Percentiles rank a stretch among this genome's conserved stretches.
phyloP scores from a whole-genome alignment of 2,113 vertebrate genomes.

The Sardina pilchardus region DNA sequence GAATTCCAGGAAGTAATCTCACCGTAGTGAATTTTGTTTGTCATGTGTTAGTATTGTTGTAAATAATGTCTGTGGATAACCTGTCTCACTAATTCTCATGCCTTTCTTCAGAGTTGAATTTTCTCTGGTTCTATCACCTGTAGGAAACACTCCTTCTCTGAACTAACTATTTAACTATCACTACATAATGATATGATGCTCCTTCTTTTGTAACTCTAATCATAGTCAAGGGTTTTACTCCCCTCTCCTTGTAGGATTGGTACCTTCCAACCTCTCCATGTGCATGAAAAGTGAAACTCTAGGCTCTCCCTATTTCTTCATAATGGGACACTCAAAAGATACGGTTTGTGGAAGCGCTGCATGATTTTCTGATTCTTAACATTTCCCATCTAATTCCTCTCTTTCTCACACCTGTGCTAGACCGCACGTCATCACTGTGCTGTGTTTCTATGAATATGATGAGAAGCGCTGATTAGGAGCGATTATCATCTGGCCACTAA shows the following conservation, averaged over 20 bases:
- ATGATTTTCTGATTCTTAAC: slow-evolving; percentile 70
- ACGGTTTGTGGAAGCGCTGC: slow-evolving; percentile 98
- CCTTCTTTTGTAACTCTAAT: slow-evolving; percentile 88
- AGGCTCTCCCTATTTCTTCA: slow-evolving; percentile 99
- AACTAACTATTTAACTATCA: not conserved
- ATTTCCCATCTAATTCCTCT: slow-evolving; percentile 22
- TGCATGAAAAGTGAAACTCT: slow-evolving; percentile 99
- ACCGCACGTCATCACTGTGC: not conserved
- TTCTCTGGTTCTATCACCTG: not conserved
- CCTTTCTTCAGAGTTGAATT: not conserved
- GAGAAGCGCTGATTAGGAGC: not conserved
- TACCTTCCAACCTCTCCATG: slow-evolving; percentile 99
- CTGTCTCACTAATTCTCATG: not conserved
- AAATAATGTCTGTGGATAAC: not conserved
- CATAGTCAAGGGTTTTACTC: slow-evolving; percentile 98
- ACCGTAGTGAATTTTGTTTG: not conserved
- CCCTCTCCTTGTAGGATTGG: slow-evolving; percentile 98
- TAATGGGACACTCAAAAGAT: slow-evolving; percentile 99
- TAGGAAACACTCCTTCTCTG: not conserved
- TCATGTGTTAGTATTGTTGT: not conserved
- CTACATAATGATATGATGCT: not conserved
- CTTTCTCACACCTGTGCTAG: not conserved
- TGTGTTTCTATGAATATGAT: not conserved
- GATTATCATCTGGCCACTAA: slow-evolving; percentile 23
- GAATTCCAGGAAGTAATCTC: not conserved